A percentile compares a stretch with the other conserved stretches of the same genome.
phyloP scores from a whole-genome alignment of 2,888 invertebrate genomes.

The Hirtodrosophila cameraria region DNA sequence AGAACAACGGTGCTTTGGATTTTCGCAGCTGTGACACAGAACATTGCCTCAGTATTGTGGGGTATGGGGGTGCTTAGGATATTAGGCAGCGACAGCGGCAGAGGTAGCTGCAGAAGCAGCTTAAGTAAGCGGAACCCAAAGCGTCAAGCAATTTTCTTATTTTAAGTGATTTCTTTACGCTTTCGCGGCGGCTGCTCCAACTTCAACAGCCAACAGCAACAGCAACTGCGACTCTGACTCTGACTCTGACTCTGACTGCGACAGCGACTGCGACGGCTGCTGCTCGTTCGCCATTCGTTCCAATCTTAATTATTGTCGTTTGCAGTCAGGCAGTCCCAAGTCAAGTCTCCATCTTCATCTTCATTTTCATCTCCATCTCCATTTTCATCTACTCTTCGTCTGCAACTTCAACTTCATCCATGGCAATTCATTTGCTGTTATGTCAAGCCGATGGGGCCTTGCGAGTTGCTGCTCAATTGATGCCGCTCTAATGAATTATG shows the following conservation, averaged over 20 bases:
- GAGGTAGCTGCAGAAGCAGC: conserved; percentile 8
- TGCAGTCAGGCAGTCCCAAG: conserved; percentile 32
- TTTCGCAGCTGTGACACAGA: conserved; percentile 46
- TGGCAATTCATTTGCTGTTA: conserved; percentile 65
- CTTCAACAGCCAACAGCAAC: conserved; percentile 12
- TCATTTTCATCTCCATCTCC: conserved; percentile 5
- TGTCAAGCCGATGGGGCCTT: conserved; percentile 43
- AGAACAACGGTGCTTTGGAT: conserved; percentile 41
- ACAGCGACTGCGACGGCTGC: not conserved
- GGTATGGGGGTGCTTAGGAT: conserved; percentile 15
- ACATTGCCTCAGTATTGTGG: conserved; percentile 2
- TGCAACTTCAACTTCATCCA: conserved; percentile 12
- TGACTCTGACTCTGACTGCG: not conserved
- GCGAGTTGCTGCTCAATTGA: conserved; percentile 52
- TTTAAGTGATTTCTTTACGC: conserved; percentile 75
- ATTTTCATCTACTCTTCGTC: conserved; percentile 15
- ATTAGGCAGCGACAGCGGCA: conserved; percentile 6
- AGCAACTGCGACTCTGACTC: not conserved
- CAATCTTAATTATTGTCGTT: conserved; percentile 76
- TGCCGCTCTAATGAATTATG: conserved; percentile 72
- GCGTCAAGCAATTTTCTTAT: conserved; percentile 59
- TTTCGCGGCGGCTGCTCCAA: conserved; percentile 57
- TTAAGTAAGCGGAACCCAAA: conserved; percentile 59
- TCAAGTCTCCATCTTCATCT: conserved; percentile 38
- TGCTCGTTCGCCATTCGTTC: conserved; percentile 57